phyloP scores from a whole-genome alignment of 2,888 invertebrate genomes.

The Mesorhabditis spiculigera region DNA sequence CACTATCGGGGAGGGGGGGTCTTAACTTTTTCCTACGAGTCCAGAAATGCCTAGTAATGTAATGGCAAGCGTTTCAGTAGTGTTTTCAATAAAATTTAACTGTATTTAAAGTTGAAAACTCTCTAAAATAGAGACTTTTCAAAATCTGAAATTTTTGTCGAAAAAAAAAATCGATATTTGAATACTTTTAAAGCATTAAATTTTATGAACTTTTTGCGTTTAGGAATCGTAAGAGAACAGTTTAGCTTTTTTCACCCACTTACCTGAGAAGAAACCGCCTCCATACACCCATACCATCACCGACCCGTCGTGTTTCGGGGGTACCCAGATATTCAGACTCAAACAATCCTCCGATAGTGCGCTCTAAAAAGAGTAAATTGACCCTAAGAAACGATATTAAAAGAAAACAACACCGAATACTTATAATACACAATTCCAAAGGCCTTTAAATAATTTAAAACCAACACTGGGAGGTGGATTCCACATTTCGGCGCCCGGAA shows the following conservation, averaged over 20 bases:
- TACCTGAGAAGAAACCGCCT: constrained; percentile 59
- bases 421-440: background rate
- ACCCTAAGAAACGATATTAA: background rate
- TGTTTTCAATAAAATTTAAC: too few relatives aligned
- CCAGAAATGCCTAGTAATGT: too few relatives aligned
- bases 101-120: too few relatives aligned
- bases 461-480: constrained; percentile 78
- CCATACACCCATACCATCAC: constrained; percentile 60
- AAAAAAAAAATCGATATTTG: too few relatives aligned
- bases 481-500: constrained; percentile 82
- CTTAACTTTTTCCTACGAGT: too few relatives aligned
- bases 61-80: too few relatives aligned
- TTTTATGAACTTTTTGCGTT: too few relatives aligned
- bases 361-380: constrained; percentile 22
- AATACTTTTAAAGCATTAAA: too few relatives aligned
- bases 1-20: too few relatives aligned
- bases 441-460: background rate
- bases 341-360: constrained; percentile 79
- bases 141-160: too few relatives aligned
- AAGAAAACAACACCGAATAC: background rate
- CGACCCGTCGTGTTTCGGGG: constrained; percentile 62
- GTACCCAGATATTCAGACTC: constrained; percentile 86
- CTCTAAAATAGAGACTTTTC: too few relatives aligned
- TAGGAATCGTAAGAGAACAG: background rate
- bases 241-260: constrained; percentile 31